These are phyloP conservation scores for Archilochus colubris DNA, from an alignment of 2,113 vertebrate species.

Conservation along the genomic window DNA sequence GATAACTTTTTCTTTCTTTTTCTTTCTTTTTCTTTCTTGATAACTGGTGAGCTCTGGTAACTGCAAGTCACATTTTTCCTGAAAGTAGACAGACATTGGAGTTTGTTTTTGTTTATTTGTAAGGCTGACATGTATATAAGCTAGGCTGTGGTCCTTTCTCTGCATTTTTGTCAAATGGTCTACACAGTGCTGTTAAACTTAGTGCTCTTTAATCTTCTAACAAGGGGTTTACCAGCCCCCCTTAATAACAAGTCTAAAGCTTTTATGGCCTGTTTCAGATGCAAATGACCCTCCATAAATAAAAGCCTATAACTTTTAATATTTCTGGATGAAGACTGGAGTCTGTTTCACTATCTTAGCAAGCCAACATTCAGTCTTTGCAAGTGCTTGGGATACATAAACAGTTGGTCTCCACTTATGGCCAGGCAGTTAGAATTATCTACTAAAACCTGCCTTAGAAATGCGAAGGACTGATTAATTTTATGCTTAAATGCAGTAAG, in stretches of 20 bases:
- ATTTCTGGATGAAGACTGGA: neutral
- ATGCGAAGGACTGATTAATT: neutral
- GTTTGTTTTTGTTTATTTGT: neutral
- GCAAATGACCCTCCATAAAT: slow-evolving; percentile 20
- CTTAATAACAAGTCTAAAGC: neutral
- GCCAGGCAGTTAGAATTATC: neutral
- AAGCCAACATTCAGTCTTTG: neutral
- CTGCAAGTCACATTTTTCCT: neutral
- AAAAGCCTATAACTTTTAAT: neutral
- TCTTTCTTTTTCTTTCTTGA: neutral
- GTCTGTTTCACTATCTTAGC: neutral
- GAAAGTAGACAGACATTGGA: neutral
- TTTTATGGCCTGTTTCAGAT: neutral
- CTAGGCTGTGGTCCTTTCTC: neutral
- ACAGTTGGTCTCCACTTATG: neutral
- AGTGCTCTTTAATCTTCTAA: neutral
- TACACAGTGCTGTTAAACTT: neutral
- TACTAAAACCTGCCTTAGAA: neutral
- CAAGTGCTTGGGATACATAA: neutral
- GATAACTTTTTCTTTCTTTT: too few species aligned
- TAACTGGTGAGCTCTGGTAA: neutral
- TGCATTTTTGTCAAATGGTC: neutral
- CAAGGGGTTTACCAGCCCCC: neutral
- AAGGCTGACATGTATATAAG: neutral
- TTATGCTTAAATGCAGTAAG: neutral